These are phyloP conservation scores for Ganaspis brasiliensis DNA, from an alignment of 2,888 invertebrate genomes.

Conservation along the genomic window DNA sequence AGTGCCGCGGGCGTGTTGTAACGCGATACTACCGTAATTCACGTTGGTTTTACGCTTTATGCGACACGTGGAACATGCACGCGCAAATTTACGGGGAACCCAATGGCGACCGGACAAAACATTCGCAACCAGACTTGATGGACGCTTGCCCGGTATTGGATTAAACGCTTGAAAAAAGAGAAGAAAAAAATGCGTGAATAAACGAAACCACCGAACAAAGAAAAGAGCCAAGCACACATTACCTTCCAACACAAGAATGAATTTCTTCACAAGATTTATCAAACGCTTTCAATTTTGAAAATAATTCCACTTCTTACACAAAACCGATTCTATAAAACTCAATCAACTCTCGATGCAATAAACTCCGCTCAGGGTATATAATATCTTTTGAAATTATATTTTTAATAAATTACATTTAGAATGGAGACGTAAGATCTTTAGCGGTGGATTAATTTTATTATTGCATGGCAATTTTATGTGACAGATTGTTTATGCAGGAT, in stretches of 20 bases:
- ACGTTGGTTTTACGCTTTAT: constrained; percentile 80
- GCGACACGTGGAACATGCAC: constrained; percentile 79
- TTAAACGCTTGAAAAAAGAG: constrained; percentile 74
- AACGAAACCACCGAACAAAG: constrained; percentile 40
- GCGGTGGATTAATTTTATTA: too few relatives aligned
- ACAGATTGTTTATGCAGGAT: too few relatives aligned
- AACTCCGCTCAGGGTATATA: too few relatives aligned
- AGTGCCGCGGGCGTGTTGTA: constrained; percentile 72
- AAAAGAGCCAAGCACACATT: constrained; percentile 35
- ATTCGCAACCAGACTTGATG: constrained; percentile 77
- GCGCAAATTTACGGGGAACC: constrained; percentile 78
- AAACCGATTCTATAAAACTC: not conserved
- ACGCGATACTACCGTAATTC: constrained; percentile 80
- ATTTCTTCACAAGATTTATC: constrained; percentile 26
- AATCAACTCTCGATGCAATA: not conserved
- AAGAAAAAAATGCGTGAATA: constrained; percentile 46
- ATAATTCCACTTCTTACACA: too few relatives aligned
- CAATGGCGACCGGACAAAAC: constrained; percentile 76
- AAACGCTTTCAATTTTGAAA: constrained; percentile 2
- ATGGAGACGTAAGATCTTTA: too few relatives aligned
- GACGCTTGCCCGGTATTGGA: constrained; percentile 77
- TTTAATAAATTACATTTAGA: too few relatives aligned
- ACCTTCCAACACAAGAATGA: constrained; percentile 25
- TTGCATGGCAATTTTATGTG: too few relatives aligned
- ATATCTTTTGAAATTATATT: too few relatives aligned